Base-by-base conservation (phyloP, 2,113 vertebrate species). In the Acanthisitta chloris region DNA sequence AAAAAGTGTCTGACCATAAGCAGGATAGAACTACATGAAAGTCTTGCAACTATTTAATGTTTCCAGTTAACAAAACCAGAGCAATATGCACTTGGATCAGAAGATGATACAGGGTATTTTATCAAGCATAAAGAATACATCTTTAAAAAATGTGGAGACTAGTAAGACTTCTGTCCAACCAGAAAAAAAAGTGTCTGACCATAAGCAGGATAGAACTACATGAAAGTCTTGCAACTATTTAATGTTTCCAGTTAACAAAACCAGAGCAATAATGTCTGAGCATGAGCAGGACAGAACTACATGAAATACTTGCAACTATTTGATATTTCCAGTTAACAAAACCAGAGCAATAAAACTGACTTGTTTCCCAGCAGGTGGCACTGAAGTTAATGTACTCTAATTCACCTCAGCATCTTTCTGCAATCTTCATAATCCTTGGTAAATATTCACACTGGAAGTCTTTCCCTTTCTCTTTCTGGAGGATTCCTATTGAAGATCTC, bases 281-380 rank as follows among this genome's bases (percentile, higher is more conserved):
- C 34, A 55, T 7, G 8, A 80, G 10, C 29, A 74, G n/a, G 18
- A 28, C 33, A 59, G 25, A 42, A 73, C 7, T 38, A 14, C 17
- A 25, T 29, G 8, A 65, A 72, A 58, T 42, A 33, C 8, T 69
- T 51, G 8, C 7, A 86, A 31, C 9, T 80, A 21, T 48, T 69
- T 58, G 65, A 66, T 2, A 1, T 65, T 65, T 20, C 48, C 46
- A 59, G 42, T 77, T 74, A 71, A 76, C 48, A 90, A 92, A 92
- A 59, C 16, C 49, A 81, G 45, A 72, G 38, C 69, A 79, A 88
- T 79, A 31, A 81, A 78, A 91, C 79, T 36, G 3, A 59, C 48
- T 67, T 67, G 42, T 15, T 84, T 95, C 87, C 91, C 88, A 94
- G 90, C 78, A 96, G 95, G 61, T 92, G 88, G 81, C 94, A 95